phyloP scores from a whole-genome alignment of 2,113 vertebrate genomes.

The Podilymbus podiceps region DNA sequence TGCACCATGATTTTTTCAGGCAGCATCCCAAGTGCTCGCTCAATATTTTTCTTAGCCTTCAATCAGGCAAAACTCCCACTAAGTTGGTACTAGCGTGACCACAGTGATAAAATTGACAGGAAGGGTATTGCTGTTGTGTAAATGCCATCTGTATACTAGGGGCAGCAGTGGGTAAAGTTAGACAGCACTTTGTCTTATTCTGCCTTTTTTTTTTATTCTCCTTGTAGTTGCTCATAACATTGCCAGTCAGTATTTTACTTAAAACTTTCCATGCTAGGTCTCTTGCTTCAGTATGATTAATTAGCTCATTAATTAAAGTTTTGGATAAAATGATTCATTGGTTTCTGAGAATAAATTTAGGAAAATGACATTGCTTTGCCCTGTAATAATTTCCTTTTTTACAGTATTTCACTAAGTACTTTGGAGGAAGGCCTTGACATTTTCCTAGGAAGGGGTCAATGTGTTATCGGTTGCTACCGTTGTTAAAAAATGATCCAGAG shows the following conservation, averaged over 20 bases:
- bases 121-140: neutral
- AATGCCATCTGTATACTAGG: neutral
- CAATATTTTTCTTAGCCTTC: constrained; percentile 11
- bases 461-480: neutral
- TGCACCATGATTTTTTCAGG: neutral
- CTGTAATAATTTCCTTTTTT: neutral
- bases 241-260: neutral
- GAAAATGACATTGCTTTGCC: neutral
- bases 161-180: neutral
- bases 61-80: neutral
- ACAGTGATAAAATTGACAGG: neutral
- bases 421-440: neutral
- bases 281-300: neutral
- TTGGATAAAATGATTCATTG: neutral
- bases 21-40: neutral
- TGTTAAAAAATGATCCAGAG: neutral
- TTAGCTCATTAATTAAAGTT: neutral
- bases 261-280: neutral
- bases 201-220: neutral
- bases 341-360: constrained; percentile 7
- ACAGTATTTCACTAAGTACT: neutral
- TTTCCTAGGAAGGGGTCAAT: neutral
- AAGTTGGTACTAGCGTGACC: neutral
- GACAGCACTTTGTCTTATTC: neutral
- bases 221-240: neutral